Base-by-base conservation (phyloP, 2,888 invertebrate genomes). In the Crematogaster levior region DNA sequence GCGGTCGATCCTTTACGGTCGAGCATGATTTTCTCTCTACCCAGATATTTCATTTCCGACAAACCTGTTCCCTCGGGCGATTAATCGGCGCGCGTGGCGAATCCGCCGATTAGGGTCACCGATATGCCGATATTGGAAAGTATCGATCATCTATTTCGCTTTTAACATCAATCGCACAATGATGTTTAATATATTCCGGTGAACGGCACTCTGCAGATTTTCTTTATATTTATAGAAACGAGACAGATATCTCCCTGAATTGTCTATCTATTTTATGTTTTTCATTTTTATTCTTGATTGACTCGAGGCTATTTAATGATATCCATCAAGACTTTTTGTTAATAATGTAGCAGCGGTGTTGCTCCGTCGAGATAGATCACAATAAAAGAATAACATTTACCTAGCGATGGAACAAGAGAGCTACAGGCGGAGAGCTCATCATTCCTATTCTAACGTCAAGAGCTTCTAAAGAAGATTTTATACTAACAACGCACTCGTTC, bases 1-100 rank as follows among this genome's bases (percentile, higher is more conserved):
- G 61, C 60, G 80, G 81, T 81, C 87, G 89, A 89, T 84, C 88
- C 81, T 60, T 81, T 68, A 84, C 75, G 86, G 85, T 82, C 84
- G 82, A 73, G 79, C 82, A 82, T 83, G 86, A 86, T 88, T 58
- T 68, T 88, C n/a, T n/a, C n/a, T n/a, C 85, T 81, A 84, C 60
- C 83, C 61, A 58, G 86, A 91, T 91, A 92, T 92, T 92, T 92
- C 92, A 92, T 92, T 92, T 92, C 91, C 90, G 91, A 92, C 92
- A 91, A 93, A 92, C 92, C 92, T 91, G 92, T 92, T 91, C 90
- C 90, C 84, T 10, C 80, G 88, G 88, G 85, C 92, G 92, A 92
- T 92, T 92, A 92, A 92, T 92, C 87, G 77, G 46, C 74, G 60
- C 58, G 60, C 80, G 80, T 80, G 60, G 72, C 77, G 77, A 77